These are phyloP conservation scores for Sorex araneus DNA, from an alignment of 2,113 vertebrate genomes.

Conservation along the genomic window DNA sequence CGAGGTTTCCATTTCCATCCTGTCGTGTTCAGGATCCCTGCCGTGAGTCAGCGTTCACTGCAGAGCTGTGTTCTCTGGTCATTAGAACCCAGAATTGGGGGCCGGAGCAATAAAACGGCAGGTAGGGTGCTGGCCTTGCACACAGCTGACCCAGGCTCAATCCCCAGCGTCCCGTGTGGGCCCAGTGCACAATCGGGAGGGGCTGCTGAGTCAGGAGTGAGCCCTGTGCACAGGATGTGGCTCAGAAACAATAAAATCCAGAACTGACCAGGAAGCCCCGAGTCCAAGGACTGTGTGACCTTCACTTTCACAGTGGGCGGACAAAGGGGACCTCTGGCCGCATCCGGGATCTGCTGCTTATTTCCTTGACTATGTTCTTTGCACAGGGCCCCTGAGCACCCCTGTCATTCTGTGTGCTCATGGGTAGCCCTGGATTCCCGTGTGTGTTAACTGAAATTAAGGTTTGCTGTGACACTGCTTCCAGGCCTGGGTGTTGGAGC, in stretches of 20 bases:
- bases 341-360: background rate
- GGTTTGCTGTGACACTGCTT: background rate
- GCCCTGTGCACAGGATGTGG: too few species aligned
- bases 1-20: constrained; percentile 42
- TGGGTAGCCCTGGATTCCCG: background rate
- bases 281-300: background rate
- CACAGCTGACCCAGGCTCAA: too few species aligned
- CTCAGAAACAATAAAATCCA: background rate
- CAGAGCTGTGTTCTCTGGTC: background rate
- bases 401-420: rapidly evolving
- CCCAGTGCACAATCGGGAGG: too few species aligned
- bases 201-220: too few species aligned
- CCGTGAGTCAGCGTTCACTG: constrained; percentile 9
- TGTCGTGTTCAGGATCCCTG: constrained; percentile 6
- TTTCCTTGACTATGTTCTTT: background rate
- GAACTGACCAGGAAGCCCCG: background rate
- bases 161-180: too few species aligned
- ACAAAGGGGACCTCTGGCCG: background rate
- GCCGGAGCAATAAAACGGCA: too few species aligned
- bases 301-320: background rate
- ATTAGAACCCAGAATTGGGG: background rate
- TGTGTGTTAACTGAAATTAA: constrained; percentile 21
- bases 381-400: background rate
- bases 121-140: too few species aligned
- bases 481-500: background rate